Evolutionary conservation across 2,888 invertebrate species (phyloP).

Genomic region (Oligia latruncula): DNA sequence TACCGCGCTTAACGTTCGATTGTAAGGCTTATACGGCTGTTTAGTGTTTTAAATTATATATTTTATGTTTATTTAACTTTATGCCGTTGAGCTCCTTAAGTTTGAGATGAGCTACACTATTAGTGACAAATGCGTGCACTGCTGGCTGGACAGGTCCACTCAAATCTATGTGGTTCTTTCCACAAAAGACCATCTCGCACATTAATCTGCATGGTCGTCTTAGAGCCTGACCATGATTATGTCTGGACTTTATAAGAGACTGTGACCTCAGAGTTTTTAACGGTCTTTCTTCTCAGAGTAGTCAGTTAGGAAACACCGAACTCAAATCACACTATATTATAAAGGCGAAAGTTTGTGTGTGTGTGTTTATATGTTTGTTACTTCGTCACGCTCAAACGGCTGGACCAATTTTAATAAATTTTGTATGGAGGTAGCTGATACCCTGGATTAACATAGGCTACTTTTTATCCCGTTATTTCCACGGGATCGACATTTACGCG

Average conservation of each 20-base stretch:
- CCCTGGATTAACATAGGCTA: too few relatives aligned
- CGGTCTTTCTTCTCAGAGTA: not conserved
- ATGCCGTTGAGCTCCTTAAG: not conserved
- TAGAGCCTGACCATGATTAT: not conserved
- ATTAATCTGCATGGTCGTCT: not conserved
- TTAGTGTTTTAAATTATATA: slow-evolving; percentile 43
- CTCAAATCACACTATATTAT: not conserved
- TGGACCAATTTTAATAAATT: too few relatives aligned
- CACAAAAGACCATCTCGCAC: not conserved
- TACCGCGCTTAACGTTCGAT: slow-evolving; percentile 60
- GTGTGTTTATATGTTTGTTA: too few relatives aligned
- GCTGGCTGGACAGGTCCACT: not conserved
- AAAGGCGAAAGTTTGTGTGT: too few relatives aligned
- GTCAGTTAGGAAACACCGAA: not conserved
- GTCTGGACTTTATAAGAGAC: not conserved
- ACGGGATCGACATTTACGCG: too few relatives aligned
- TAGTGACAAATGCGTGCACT: not conserved
- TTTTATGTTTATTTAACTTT: not conserved
- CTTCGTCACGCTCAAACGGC: too few relatives aligned
- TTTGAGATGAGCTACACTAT: not conserved
- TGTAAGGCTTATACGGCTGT: slow-evolving; percentile 50
- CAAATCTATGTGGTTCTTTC: not conserved
- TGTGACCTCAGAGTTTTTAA: not conserved
- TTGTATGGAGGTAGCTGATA: too few relatives aligned
- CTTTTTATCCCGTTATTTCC: too few relatives aligned